Percentiles rank a stretch among this genome's conserved stretches.
These are phyloP conservation scores for Geotrupes spiniger DNA, from an alignment of 2,888 invertebrate genomes.

Conservation along the genomic window DNA sequence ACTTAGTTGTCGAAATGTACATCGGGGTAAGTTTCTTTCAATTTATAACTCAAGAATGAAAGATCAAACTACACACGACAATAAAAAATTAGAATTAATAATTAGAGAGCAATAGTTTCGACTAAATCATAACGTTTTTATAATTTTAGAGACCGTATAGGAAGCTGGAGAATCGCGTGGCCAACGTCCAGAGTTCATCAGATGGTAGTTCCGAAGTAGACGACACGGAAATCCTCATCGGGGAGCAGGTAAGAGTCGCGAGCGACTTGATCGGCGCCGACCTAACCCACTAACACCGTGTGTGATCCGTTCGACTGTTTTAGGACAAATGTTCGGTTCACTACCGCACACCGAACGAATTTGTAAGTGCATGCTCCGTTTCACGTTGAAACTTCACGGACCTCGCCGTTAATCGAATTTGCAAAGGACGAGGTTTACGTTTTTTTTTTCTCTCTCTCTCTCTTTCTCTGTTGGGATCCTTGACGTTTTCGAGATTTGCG, in stretches of 20 bases:
- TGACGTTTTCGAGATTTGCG: too few species aligned
- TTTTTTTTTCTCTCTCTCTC: too few species aligned
- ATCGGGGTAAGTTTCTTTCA: too few species aligned
- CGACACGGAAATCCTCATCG: slow-evolving; percentile 54
- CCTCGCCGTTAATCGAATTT: too few species aligned
- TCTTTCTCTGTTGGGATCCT: too few species aligned
- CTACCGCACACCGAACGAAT: slow-evolving; percentile 32
- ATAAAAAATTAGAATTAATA: too few species aligned
- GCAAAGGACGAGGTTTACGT: too few species aligned
- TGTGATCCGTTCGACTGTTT: slow-evolving; percentile 22
- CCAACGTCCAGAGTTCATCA: slow-evolving; percentile 35
- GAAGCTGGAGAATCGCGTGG: slow-evolving; percentile 37
- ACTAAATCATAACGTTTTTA: not conserved
- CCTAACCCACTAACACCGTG: slow-evolving; percentile 5
- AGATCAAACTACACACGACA: too few species aligned
- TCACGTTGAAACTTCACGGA: not conserved
- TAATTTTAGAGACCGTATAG: slow-evolving; percentile 29
- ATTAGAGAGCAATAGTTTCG: too few species aligned
- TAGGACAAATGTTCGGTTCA: slow-evolving; percentile 31
- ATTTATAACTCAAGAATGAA: too few species aligned
- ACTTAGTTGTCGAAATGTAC: too few species aligned
- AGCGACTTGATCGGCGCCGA: not conserved
- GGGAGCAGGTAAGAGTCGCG: slow-evolving; percentile 56
- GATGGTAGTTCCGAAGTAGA: slow-evolving; percentile 49
- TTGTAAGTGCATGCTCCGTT: slow-evolving; percentile 40